Percentiles rank a stretch among this genome's conserved stretches.
Conservation (phyloP, 1,140 invertebrate genomes). For the Plectrocnemia conspersa region DNA sequence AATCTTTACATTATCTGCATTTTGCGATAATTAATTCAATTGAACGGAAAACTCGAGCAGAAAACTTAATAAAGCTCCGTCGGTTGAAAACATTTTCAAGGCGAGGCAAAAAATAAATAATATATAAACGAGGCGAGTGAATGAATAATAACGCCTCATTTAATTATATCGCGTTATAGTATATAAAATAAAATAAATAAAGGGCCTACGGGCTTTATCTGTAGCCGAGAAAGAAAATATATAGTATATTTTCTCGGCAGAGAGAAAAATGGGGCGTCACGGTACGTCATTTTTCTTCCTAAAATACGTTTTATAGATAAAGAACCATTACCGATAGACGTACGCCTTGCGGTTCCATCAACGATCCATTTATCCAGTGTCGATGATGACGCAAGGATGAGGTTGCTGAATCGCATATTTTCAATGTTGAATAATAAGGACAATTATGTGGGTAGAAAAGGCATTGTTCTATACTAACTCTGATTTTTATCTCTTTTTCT, state of each 20-base stretch:
- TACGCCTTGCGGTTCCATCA: conserved; percentile 8
- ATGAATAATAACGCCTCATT: no score
- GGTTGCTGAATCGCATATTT: background rate
- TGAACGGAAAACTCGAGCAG: no score
- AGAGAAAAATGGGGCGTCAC: conserved; percentile 10
- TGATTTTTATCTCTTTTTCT: no score
- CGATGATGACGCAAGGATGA: conserved; percentile 6
- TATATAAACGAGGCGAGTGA: no score
- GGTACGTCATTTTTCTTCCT: conserved; percentile 13
- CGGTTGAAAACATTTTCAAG: no score
- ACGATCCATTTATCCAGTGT: conserved; percentile 11
- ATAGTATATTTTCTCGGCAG: conserved; percentile 7
- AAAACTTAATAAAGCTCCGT: no score
- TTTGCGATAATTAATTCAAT: no score
- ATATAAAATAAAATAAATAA: conserved; percentile 7
- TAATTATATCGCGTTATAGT: background rate
- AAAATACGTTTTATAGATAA: conserved; percentile 15
- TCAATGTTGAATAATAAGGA: background rate
- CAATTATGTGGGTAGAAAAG: no score
- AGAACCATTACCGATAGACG: conserved; percentile 9
- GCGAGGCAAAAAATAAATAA: no score
- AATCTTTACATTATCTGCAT: no score
- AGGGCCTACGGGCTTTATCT: conserved; percentile 5
- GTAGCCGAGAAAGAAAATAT: background rate
- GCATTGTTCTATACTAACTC: no score